phyloP scores from a whole-genome alignment of 2,797 vertebrate genomes.

The Halcyon smyrnensis region DNA sequence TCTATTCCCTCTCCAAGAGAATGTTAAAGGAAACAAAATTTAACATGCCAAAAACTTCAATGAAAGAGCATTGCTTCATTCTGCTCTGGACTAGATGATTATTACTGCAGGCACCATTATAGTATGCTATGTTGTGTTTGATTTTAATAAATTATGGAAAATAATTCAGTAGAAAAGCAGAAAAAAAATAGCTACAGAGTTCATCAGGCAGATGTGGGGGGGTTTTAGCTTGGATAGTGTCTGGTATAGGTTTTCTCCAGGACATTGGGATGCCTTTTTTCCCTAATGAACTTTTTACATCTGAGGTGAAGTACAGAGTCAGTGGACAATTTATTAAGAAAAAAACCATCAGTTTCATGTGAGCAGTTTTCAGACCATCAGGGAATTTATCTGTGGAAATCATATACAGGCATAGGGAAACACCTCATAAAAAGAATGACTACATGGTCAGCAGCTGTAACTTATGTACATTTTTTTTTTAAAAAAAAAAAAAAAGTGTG shows the following conservation, averaged over 20 bases:
- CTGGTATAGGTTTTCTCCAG: constrained; percentile 8
- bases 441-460: constrained; percentile 43
- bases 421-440: constrained; percentile 59
- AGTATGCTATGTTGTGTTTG: background rate
- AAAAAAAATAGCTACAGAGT: background rate
- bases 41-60: background rate
- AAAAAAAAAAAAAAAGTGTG: constrained; percentile 27
- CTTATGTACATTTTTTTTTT: constrained; percentile 41
- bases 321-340: constrained; percentile 30
- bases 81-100: background rate
- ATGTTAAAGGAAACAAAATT: background rate
- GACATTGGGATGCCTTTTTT: constrained; percentile 20
- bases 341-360: constrained; percentile 7
- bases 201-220: background rate
- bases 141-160: constrained; percentile 34
- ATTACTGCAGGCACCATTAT: background rate
- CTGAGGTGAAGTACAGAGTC: background rate
- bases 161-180: constrained; percentile 27
- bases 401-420: constrained; percentile 33
- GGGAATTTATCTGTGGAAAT: constrained; percentile 58
- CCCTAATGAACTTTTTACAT: constrained; percentile 15
- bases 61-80: background rate
- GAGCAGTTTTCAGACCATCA: constrained; percentile 12
- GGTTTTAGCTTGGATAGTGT: background rate
- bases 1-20: background rate